Evolutionary conservation across 2,888 invertebrate species (phyloP).

Genomic region (Apamea epomidion): DNA sequence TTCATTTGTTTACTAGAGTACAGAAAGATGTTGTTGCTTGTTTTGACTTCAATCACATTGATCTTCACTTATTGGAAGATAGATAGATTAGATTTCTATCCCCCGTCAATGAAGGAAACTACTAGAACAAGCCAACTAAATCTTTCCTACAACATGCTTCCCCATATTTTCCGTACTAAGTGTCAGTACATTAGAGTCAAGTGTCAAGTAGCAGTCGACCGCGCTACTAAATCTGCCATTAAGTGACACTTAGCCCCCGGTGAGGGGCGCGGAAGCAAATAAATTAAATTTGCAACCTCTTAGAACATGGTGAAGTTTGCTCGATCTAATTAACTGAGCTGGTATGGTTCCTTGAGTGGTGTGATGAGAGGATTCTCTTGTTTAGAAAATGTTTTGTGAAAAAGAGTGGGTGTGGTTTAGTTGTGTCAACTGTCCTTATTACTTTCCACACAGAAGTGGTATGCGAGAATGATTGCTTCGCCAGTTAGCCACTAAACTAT

Average conservation of each 20-base stretch:
- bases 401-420: neutral
- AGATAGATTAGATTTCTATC: neutral
- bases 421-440: neutral
- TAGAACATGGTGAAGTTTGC: slow-evolving; percentile 48
- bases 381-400: neutral
- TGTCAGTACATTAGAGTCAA: slow-evolving; percentile 58
- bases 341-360: slow-evolving; percentile 24
- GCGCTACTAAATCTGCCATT: slow-evolving; percentile 65
- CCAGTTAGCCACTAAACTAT: neutral
- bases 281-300: slow-evolving; percentile 58
- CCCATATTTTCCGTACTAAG: slow-evolving; percentile 36
- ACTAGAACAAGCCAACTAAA: neutral
- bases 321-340: slow-evolving; percentile 42
- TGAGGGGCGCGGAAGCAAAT: neutral
- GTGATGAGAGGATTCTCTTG: neutral
- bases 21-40: neutral
- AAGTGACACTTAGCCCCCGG: slow-evolving; percentile 52
- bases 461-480: neutral
- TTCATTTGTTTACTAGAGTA: neutral
- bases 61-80: neutral
- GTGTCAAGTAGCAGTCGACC: slow-evolving; percentile 54
- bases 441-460: neutral
- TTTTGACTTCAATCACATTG: neutral
- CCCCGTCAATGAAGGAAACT: neutral
- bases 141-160: neutral